phyloP scores from a whole-genome alignment of 2,888 invertebrate species.

The Troides helena region DNA sequence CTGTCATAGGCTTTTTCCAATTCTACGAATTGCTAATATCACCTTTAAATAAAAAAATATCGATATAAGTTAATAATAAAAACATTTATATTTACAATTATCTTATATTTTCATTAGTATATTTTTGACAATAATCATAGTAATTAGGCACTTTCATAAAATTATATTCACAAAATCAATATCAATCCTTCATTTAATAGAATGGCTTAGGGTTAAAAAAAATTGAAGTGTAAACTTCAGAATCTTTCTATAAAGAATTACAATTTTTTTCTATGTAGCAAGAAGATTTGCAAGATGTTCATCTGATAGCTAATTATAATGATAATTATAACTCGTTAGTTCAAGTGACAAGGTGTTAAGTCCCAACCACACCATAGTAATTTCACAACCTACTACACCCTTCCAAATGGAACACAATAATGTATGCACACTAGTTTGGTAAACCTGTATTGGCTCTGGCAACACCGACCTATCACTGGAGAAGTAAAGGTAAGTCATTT shows the following conservation, averaged over 20 bases:
- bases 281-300: too few relatives aligned
- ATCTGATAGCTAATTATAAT: too few relatives aligned
- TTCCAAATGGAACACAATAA: too few relatives aligned
- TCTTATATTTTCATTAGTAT: conserved; percentile 8
- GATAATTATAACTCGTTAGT: too few relatives aligned
- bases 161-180: conserved; percentile 15
- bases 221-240: not conserved
- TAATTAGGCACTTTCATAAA: conserved; percentile 11
- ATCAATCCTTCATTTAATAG: not conserved
- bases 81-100: not conserved
- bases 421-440: too few relatives aligned
- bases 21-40: too few relatives aligned
- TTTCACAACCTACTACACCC: too few relatives aligned
- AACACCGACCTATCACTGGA: not conserved
- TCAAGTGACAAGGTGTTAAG: too few relatives aligned
- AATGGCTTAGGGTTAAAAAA: conserved; percentile 1
- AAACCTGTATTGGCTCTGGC: too few relatives aligned
- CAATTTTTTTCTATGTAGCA: too few relatives aligned
- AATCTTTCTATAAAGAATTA: not conserved
- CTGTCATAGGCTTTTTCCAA: too few relatives aligned
- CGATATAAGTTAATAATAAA: not conserved
- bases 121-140: conserved; percentile 17
- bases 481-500: not conserved
- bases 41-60: not conserved
- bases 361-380: too few relatives aligned